Percentiles rank a stretch among this genome's conserved stretches.
phyloP scores from a whole-genome alignment of 2,797 vertebrate genomes.

The Gorsachius magnificus region DNA sequence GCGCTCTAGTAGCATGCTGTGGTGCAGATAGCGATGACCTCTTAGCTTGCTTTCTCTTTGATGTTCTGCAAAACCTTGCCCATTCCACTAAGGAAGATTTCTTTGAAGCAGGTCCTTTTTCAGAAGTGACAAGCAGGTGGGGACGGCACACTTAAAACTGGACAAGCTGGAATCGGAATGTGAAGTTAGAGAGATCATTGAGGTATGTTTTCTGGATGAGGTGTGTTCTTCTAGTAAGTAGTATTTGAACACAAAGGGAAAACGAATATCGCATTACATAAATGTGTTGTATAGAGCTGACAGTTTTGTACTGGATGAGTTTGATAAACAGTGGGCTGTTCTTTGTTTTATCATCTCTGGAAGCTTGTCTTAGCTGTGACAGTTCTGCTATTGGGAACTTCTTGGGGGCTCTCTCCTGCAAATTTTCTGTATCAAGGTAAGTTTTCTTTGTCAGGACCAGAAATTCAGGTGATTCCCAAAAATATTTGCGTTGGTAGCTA shows the following conservation, averaged over 20 bases:
- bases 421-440: not conserved
- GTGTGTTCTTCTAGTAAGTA: not conserved
- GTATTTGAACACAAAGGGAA: not conserved
- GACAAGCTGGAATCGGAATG: slow-evolving; percentile 92
- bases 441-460: not conserved
- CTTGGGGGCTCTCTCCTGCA: not conserved
- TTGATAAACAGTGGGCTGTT: not conserved
- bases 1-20: not conserved
- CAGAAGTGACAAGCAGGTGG: slow-evolving; percentile 93
- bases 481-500: not conserved
- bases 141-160: slow-evolving; percentile 90
- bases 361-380: not conserved
- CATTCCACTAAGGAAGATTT: not conserved
- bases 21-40: not conserved
- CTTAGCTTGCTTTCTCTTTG: not conserved
- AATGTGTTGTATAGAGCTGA: accelerated
- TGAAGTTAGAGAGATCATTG: slow-evolving; percentile 92
- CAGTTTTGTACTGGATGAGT: not conserved
- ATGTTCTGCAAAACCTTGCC: not conserved
- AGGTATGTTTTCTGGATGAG: slow-evolving; percentile 68
- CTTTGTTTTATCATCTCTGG: not conserved
- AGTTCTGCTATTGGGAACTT: not conserved
- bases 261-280: accelerated
- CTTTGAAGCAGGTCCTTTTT: slow-evolving; percentile 79
- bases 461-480: not conserved